Evolutionary conservation across 2,113 vertebrate genomes (phyloP), one percentile per base, ranked within the genome.

Genomic region (Leucopsar rothschildi): DNA sequence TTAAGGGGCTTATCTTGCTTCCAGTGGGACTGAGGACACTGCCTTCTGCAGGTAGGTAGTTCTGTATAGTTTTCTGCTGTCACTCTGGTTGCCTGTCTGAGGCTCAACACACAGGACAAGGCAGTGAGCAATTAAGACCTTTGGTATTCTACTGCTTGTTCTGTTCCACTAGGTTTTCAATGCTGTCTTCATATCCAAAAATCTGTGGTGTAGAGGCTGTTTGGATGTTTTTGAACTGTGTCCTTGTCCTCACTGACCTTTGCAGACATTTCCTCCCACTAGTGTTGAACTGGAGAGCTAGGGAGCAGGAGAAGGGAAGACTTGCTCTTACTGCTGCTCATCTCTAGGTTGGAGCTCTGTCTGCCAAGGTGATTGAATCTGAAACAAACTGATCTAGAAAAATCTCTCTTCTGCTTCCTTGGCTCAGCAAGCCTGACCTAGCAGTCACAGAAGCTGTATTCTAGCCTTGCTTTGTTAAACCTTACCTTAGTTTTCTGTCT

Each of bases 1-100:
- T 86, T 86, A 91, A 96, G 60, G 73, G 76, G 73, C 47, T 95
- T 93, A 78, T 13, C 15, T 65, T 45, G 7, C 23, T 53, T 72
- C 24, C 22, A 31, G 31, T 4, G 5, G 71, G 78, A 69, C 37
- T 53, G 68, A 90, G 63, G 71, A 81, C 17, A n/a, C 28, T 49
- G 47, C 23, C 50, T 90, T 72, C 71, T 77, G 53, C 39, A 78
- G 81, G 86, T 92, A 52, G 86, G 64, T 57, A 50, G 39, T 59
- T 81, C 31, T 66, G 6, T 70, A 20, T 24, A 31, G 40, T 75
- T 66, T 59, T 53, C 33, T 88, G 22, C 28, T 59, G 39, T 75
- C 39, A n/a, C 24, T 76, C 49, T 53, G 65, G 20, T 64, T 86
- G 31, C 23, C 17, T 13, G 1, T 57, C 23, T 81, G 35, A 19